phyloP scores from a whole-genome alignment of 2,797 vertebrate genomes.

The Todus mexicanus region DNA sequence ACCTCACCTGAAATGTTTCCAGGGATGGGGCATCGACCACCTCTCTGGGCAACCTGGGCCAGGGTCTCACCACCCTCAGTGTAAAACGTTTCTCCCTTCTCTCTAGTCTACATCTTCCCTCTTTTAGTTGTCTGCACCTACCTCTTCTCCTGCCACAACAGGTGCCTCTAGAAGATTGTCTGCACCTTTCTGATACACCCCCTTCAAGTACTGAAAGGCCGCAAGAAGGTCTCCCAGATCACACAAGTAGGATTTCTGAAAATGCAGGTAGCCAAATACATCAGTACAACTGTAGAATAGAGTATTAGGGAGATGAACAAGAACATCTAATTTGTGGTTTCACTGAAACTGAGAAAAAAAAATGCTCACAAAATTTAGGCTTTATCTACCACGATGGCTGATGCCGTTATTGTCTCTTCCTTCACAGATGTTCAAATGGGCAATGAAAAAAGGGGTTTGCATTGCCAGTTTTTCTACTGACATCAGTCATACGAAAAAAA shows the following conservation, averaged over 20 bases:
- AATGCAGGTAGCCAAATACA: no score
- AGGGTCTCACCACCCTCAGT: no score
- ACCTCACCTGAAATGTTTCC: no score
- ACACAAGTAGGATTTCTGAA: not conserved
- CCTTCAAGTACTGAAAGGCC: no score
- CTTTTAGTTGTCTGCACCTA: no score
- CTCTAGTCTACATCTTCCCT: no score
- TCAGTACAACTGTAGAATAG: not conserved
- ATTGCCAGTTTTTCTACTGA: not conserved
- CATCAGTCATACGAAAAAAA: not conserved
- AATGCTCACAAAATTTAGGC: not conserved
- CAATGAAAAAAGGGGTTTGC: not conserved
- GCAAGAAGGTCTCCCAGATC: not conserved
- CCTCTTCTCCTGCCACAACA: no score
- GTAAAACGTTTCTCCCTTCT: no score
- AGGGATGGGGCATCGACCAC: no score
- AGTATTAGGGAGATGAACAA: not conserved
- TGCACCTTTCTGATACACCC: no score
- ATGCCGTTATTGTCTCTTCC: not conserved
- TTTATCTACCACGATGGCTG: not conserved
- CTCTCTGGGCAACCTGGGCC: no score
- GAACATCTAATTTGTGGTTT: not conserved
- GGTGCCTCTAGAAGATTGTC: no score
- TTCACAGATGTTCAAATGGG: not conserved
- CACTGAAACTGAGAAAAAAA: not conserved